Evolutionary conservation across 2,888 invertebrate species (phyloP).

Genomic region (Sericinus montela): DNA sequence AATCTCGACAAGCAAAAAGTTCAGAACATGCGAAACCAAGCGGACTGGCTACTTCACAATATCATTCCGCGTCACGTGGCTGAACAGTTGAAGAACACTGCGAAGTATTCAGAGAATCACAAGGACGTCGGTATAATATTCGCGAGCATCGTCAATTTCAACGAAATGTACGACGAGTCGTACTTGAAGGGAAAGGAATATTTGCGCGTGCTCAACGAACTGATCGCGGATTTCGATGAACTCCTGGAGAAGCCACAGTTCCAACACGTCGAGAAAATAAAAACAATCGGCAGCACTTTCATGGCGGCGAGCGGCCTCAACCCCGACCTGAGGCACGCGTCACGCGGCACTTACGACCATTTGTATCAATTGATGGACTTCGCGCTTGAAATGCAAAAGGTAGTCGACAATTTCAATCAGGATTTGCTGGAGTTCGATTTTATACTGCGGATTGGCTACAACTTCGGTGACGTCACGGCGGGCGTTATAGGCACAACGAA

Average conservation of each 20-base stretch:
- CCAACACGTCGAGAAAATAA: slow-evolving; percentile 96
- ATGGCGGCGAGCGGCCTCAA: slow-evolving; percentile 99
- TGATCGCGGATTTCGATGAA: slow-evolving; percentile 98
- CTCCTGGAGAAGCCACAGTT: slow-evolving; percentile 89
- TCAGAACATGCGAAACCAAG: slow-evolving; percentile 95
- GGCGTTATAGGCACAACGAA: slow-evolving; percentile 98
- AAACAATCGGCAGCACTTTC: slow-evolving; percentile 97
- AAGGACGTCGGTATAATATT: slow-evolving; percentile 96
- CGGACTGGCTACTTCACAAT: slow-evolving; percentile 97
- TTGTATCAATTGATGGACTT: slow-evolving; percentile 95
- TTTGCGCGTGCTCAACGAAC: slow-evolving; percentile 94
- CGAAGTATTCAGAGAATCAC: slow-evolving; percentile 96
- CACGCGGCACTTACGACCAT: slow-evolving; percentile 86
- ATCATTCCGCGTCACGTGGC: slow-evolving; percentile 98
- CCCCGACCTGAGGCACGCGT: slow-evolving; percentile 84
- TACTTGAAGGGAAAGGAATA: slow-evolving; percentile 97
- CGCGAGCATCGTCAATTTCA: slow-evolving; percentile 97
- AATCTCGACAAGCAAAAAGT: slow-evolving; percentile 93
- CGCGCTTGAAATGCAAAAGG: slow-evolving; percentile 93
- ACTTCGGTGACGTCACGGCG: slow-evolving; percentile 97
- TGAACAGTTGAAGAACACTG: slow-evolving; percentile 94
- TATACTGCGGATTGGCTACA: slow-evolving; percentile 91
- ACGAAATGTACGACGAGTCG: slow-evolving; percentile 98
- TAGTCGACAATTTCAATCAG: slow-evolving; percentile 91
- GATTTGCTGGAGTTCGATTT: slow-evolving; percentile 95